Base-by-base conservation (phyloP, 2,113 vertebrate species). In the Lycaon pictus region DNA sequence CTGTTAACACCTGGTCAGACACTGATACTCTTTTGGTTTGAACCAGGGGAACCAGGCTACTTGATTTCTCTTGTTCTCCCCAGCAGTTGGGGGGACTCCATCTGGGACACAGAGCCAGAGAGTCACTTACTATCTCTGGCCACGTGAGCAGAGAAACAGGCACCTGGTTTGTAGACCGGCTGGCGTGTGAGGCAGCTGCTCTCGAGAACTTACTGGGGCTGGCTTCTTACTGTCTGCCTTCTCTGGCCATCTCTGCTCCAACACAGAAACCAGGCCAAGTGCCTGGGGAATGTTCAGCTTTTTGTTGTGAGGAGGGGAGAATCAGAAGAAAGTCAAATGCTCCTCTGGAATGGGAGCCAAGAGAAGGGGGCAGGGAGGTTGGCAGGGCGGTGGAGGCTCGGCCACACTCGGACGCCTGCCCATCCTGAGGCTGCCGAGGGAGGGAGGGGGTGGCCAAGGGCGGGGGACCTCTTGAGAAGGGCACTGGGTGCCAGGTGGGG, bases 271-370 rank as follows among this genome's bases (percentile, higher is more conserved):
- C 97, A 96, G 95, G 96, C 93, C 96, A 97, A 96, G 69, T 90
- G 97, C 97, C 86, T 35, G 58, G 88, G 91, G 96, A 96, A 96
- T 90, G 97, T 97, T 98, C 88, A 56, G 88, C 96, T 94, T 98
- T 97, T 92, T 98, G 95, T 98, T 90, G 84, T 77, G 95, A 96
- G 63, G 71, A 96, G 22, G 76, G 76, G 51, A 95, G 92, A 97
- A 97, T 97, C 96, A 97, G 97, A 97, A 97, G 97, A 97, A 97
- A 97, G 97, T 98, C 96, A 97, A 97, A 97, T 97, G 90, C 88
- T 76, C 27, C 89, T 71, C 6, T 35, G 79, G 69, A 76, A 48
- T 2, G 22, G 87, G 80, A 93, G 97, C 96, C 96, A 96, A 90
- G 90, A 94, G 92, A 69, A 89, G 92, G 85, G 93, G 94, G 72